These are phyloP conservation scores for Drosophila incognita DNA, from an alignment of 2,888 invertebrate species.

Conservation along the genomic window DNA sequence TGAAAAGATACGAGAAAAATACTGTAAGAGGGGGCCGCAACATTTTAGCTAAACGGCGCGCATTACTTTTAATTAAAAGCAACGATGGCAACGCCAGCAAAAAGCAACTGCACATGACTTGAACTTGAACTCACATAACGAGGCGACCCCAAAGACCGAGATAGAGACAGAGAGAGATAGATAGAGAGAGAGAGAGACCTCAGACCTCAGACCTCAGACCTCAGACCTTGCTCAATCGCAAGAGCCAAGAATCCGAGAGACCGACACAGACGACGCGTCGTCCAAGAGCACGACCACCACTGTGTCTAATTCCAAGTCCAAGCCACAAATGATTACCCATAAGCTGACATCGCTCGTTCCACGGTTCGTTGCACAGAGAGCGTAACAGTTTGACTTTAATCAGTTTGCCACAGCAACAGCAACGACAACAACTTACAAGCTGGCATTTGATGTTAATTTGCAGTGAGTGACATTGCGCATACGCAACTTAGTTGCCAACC, in stretches of 20 bases:
- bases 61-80: constrained; percentile 80
- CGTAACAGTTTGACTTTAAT: constrained; percentile 72
- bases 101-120: constrained; percentile 66
- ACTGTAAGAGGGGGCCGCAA: constrained; percentile 19
- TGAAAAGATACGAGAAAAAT: constrained; percentile 21
- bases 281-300: constrained; percentile 50
- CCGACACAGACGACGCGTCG: constrained; percentile 4
- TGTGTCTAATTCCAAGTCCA: constrained; percentile 63
- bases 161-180: neutral
- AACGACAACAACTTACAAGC: constrained; percentile 22
- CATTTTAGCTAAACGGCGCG: constrained; percentile 70
- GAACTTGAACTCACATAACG: constrained; percentile 70
- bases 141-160: constrained; percentile 30
- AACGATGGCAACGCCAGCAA: constrained; percentile 56
- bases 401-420: constrained; percentile 63
- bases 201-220: neutral
- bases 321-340: constrained; percentile 75
- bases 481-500: constrained; percentile 61
- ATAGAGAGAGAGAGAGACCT: neutral
- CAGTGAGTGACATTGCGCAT: constrained; percentile 73
- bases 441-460: constrained; percentile 73
- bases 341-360: constrained; percentile 74
- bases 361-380: constrained; percentile 71
- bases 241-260: constrained; percentile 18
- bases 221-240: neutral